Conservation (phyloP, 2,113 vertebrate genomes). For the Podarcis muralis region DNA sequence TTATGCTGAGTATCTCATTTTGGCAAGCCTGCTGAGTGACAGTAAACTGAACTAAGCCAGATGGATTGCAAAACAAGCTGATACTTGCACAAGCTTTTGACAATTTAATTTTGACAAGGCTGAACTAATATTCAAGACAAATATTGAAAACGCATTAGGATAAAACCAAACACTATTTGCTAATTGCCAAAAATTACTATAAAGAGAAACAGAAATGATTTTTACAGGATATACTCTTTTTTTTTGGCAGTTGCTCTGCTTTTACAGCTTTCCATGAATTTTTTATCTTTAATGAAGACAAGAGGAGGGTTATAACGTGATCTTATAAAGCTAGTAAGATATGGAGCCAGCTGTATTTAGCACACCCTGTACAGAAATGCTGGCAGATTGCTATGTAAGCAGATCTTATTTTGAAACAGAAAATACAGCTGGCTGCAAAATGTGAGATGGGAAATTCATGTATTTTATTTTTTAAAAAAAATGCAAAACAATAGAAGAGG, state of each 20-base stretch:
- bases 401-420: conserved; percentile 4
- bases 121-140: background rate
- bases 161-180: background rate
- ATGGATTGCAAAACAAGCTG: background rate
- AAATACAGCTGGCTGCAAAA: conserved; percentile 17
- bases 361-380: background rate
- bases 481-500: background rate
- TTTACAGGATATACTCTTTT: background rate
- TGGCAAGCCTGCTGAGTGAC: background rate
- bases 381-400: conserved; percentile 1
- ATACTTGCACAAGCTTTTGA: background rate
- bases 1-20: background rate
- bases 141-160: background rate
- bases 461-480: conserved; percentile 26
- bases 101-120: background rate
- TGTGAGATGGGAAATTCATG: conserved; percentile 9
- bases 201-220: background rate
- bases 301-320: background rate
- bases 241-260: background rate
- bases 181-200: background rate
- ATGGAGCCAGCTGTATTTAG: conserved; percentile 25
- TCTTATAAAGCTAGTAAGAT: background rate
- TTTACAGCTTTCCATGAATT: background rate
- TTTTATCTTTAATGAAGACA: background rate
- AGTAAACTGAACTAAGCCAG: background rate